Percentiles rank a stretch among this genome's conserved stretches.
These are phyloP conservation scores for Arenaria interpres DNA, from an alignment of 2,113 vertebrate genomes.

Conservation along the genomic window DNA sequence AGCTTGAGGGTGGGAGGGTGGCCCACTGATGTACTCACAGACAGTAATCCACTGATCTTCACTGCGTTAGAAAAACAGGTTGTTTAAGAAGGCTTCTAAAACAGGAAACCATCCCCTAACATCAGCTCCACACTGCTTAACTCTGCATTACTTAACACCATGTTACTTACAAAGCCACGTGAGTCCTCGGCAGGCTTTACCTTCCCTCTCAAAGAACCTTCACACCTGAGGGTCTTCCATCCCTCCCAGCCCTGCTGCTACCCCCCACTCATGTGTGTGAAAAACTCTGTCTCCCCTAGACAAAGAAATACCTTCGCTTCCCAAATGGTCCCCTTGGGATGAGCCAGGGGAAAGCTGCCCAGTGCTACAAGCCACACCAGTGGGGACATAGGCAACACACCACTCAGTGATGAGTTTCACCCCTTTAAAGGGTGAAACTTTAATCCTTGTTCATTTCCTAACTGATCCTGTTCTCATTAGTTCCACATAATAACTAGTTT, in stretches of 20 bases:
- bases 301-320: background rate
- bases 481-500: background rate
- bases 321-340: fast-evolving
- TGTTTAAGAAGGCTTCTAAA: background rate
- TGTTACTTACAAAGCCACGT: background rate
- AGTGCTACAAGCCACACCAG: background rate
- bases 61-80: background rate
- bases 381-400: background rate
- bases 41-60: background rate
- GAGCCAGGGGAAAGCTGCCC: background rate
- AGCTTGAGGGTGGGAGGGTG: background rate
- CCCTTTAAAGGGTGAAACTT: background rate
- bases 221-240: background rate
- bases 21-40: background rate
- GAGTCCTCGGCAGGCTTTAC: background rate
- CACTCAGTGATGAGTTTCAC: background rate
- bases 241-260: background rate
- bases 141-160: background rate
- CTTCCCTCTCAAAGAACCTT: background rate
- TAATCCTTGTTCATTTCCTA: background rate
- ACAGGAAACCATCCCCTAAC: background rate
- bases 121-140: background rate
- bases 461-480: background rate
- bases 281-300: background rate
- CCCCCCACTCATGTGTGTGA: fast-evolving